Conservation (phyloP, 2,113 vertebrate genomes). For the Gracilinanus agilis region DNA sequence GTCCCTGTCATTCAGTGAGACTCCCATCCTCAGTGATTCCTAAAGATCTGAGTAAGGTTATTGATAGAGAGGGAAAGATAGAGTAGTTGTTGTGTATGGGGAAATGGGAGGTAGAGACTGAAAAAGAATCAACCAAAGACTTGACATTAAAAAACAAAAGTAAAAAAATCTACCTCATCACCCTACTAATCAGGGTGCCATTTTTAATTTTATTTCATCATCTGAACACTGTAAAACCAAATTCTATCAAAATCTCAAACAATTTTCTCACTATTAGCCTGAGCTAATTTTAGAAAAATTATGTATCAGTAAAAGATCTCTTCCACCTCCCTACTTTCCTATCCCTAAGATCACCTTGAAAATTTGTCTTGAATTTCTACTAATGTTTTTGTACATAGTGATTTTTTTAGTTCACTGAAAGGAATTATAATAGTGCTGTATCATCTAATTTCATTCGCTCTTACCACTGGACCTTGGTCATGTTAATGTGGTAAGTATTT, state of each 20-base stretch:
- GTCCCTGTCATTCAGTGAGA: not conserved
- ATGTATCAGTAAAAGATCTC: conserved; percentile 35
- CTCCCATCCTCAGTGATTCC: not conserved
- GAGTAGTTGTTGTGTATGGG: not conserved
- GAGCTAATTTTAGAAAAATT: not conserved
- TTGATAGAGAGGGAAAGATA: not conserved
- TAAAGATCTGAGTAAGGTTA: not conserved
- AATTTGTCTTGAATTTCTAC: conserved; percentile 60
- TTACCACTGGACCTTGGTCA: conserved; percentile 87
- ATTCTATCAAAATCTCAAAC: not conserved
- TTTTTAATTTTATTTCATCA: not conserved
- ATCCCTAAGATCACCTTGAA: conserved; percentile 58
- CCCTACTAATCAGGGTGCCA: not conserved
- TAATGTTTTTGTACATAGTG: conserved; percentile 58
- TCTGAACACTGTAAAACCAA: conserved; percentile 2
- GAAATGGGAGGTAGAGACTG: not conserved
- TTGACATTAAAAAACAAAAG: not conserved
- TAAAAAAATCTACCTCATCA: not conserved
- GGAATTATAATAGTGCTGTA: conserved; percentile 77
- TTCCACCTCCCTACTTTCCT: not conserved
- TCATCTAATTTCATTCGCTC: conserved; percentile 85
- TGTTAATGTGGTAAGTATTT: conserved; percentile 91
- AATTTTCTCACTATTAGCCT: not conserved
- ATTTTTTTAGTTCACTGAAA: conserved; percentile 79
- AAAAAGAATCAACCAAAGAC: not conserved